These are phyloP conservation scores for Ophioderma brevispina DNA, from an alignment of 35 echinoderm and acorn worm genomes.

Conservation along the genomic window DNA sequence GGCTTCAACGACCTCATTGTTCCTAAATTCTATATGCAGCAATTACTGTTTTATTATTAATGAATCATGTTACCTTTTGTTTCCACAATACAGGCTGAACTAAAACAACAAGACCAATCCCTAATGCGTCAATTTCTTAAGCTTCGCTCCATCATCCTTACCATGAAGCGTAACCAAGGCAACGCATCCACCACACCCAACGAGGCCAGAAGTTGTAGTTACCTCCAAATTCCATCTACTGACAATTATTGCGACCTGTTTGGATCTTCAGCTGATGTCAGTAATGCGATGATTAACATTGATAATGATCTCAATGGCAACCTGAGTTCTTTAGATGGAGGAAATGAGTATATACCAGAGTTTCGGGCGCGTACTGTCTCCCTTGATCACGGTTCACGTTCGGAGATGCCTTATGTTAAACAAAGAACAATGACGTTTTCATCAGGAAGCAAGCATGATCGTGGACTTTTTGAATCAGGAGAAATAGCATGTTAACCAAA, in stretches of 20 bases:
- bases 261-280: not conserved
- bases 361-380: constrained; percentile 27
- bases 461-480: not conserved
- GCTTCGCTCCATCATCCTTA: constrained; percentile 21
- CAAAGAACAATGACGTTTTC: constrained; percentile 30
- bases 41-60: no score
- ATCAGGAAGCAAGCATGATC: not conserved
- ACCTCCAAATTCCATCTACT: not conserved
- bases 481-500: not conserved
- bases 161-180: constrained; percentile 4
- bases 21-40: no score
- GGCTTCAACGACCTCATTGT: no score
- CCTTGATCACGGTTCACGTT: not conserved
- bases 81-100: constrained; percentile 11
- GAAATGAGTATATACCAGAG: constrained; percentile 26
- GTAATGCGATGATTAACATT: not conserved
- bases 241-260: not conserved
- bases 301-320: not conserved
- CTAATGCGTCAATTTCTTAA: constrained; percentile 38
- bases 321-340: constrained; percentile 14
- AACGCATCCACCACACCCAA: not conserved
- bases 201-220: not conserved
- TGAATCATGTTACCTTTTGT: no score
- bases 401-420: constrained; percentile 18
- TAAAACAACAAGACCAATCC: constrained; percentile 37